Percentiles rank a stretch among this genome's conserved stretches.
Evolutionary conservation across 2,113 vertebrate genomes (phyloP).

Genomic region (Epinephelus cyanopodus): DNA sequence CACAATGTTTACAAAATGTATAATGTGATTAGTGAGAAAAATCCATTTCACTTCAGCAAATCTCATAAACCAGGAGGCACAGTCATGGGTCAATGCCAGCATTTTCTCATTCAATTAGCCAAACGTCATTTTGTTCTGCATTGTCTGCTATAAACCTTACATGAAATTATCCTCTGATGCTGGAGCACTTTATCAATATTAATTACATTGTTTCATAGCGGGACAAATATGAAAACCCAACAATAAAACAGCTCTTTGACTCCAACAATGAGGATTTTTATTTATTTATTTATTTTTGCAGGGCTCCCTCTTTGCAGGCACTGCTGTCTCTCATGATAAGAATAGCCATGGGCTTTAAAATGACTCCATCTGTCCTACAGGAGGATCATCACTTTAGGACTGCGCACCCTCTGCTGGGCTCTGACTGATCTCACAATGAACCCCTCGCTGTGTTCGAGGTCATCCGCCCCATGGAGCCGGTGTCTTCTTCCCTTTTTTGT

Average conservation of each 20-base stretch:
- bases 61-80: slow-evolving; percentile 55
- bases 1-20: slow-evolving; percentile 31
- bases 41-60: slow-evolving; percentile 60
- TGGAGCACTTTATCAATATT: slow-evolving; percentile 14
- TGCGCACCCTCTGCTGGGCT: slow-evolving; percentile 68
- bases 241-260: not conserved
- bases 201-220: slow-evolving; percentile 21
- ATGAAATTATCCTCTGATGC: slow-evolving; percentile 17
- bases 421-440: slow-evolving; percentile 46
- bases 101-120: slow-evolving; percentile 58
- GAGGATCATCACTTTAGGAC: slow-evolving; percentile 43
- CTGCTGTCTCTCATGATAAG: slow-evolving; percentile 12
- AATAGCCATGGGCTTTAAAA: slow-evolving; percentile 31
- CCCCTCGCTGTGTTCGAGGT: slow-evolving; percentile 55
- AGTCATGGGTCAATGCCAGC: slow-evolving; percentile 28
- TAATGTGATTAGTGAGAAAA: slow-evolving; percentile 63
- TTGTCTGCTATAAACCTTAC: slow-evolving; percentile 9
- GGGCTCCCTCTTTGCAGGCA: slow-evolving; percentile 9
- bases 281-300: not conserved
- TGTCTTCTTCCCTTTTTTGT: slow-evolving; percentile 1
- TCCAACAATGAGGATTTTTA: not conserved
- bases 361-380: slow-evolving; percentile 48
- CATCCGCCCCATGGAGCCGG: slow-evolving; percentile 25
- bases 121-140: slow-evolving; percentile 18
- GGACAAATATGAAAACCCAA: not conserved